A percentile compares a stretch with the other conserved stretches of the same genome.
Conservation (phyloP, 2,797 vertebrate species). For the Cossypha polioptera region DNA sequence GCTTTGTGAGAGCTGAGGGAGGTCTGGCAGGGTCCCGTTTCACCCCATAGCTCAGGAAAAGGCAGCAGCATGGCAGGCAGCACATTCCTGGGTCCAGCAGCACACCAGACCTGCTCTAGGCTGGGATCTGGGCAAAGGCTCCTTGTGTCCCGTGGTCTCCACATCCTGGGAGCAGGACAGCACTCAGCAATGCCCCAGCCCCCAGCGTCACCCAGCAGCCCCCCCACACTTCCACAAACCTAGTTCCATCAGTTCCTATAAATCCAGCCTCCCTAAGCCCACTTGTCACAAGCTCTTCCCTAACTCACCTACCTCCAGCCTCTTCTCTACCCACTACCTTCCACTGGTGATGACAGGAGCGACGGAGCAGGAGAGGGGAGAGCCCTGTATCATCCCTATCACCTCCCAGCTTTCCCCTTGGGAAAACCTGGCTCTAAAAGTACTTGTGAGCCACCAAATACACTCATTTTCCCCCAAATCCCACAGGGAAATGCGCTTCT, state of each 20-base stretch:
- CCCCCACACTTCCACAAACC: neutral
- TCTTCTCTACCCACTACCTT: neutral
- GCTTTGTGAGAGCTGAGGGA: neutral
- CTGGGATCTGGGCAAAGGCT: neutral
- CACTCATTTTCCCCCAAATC: neutral
- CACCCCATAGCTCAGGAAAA: fast-evolving
- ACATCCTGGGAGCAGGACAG: neutral
- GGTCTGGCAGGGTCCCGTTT: fast-evolving
- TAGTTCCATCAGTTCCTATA: conserved; percentile 38
- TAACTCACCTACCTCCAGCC: neutral
- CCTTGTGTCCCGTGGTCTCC: fast-evolving
- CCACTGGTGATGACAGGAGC: neutral
- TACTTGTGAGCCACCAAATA: neutral
- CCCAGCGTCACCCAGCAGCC: neutral
- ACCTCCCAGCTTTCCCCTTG: fast-evolving
- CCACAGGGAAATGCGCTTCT: neutral
- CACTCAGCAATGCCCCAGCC: neutral
- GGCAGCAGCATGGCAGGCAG: neutral
- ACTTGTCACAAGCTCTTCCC: neutral
- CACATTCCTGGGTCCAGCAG: neutral
- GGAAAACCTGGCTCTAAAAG: neutral
- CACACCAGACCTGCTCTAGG: neutral
- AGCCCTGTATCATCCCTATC: fast-evolving
- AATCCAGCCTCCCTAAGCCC: neutral
- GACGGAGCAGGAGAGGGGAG: neutral